Base-by-base conservation (phyloP, 2,888 invertebrate genomes). In the Didymodactylos carnosus region DNA sequence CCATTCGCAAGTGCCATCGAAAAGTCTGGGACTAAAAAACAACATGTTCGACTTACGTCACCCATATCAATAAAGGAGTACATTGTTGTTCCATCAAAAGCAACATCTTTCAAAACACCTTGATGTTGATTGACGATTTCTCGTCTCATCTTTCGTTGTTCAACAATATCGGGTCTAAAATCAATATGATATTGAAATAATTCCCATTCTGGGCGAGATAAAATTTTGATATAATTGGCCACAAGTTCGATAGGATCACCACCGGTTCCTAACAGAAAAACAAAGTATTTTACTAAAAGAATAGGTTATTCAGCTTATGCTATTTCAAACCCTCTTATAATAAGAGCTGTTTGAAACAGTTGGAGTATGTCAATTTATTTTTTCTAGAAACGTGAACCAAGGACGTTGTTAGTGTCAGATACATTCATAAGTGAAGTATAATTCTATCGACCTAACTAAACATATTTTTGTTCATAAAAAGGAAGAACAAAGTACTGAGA, bases 141-240 rank as follows among this genome's bases (percentile, higher is more conserved):
- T 62, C 62, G 62, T 16, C 62, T 29, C 62, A 62, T 62, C 35
- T 62, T 62, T 35, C 62, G 62, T 62, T 62, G 62, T 29, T 35
- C 19, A 13, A 62, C 62, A 29, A 62, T 62, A 35, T 62, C 62
- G 1, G 62, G 62, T 35, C 35, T 62, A 11, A 62, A 62, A 29
- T 62, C 62, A 46, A 73, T 69, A 73, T 73, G 73, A 51, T 73
- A 73, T 27, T 73, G 73, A 49, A 39, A 70, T 19, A 73, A n/a
- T 39, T 40, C 23, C 73, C 73, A 73, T 39, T 69, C 39, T 19
- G 73, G 73, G 46, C 69, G 35, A n/a, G 69, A 69, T 29, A 62
- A 40, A 39, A 73, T 49, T 10, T 69, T 49, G 40, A 73, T 49
- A 49, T 49, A 73, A 40, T 73, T 73, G 2, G 73, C 62, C 29